Base-by-base conservation (phyloP, 1,140 invertebrate species). In the Portunus trituberculatus region DNA sequence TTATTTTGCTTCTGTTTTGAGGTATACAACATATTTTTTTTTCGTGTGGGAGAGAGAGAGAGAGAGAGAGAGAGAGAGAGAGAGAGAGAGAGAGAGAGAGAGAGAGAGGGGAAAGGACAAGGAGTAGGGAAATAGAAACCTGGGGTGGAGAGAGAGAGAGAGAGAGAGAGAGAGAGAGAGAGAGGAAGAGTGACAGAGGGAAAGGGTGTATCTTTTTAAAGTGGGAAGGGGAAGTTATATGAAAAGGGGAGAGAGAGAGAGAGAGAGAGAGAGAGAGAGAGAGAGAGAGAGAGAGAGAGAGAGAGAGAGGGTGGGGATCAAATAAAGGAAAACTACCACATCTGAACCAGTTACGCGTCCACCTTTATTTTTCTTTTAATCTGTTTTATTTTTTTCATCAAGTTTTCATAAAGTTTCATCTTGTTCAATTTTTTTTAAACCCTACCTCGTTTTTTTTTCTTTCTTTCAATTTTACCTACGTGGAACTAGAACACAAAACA, bases 271-370 rank as follows among this genome's bases (percentile, higher is more conserved):
- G 52, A 59, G 52, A 59, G 52, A 59, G 52, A 59, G 48, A 31
- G 59, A 76, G 29, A 32, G 91, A 92, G 91, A 67, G 67, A 92
- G 52, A 59, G 67, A 76, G 67, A 76, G 67, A 76, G 67, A 25
- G n/a, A 59, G 52, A 59, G 52, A 59, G 8, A n/a, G 67, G 67
- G 67, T n/a, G 67, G 20, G 20, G 67, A 76, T 76, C n/a, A 76
- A 76, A 76, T 76, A 76, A 76, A 76, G 67, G 67, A 76, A 76
- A 76, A 76, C 67, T 76, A 76, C 67, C 67, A 76, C 67, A 76
- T 76, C 67, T 76, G 67, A 76, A 76, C 20, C 6, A 7, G 67
- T 76, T 76, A 76, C n/a, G 67, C n/a, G 12, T n/a, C n/a, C 67
- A n/a, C 4, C 67, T 20, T 7, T 76, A 20, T 76, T n/a, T 76